phyloP scores from a whole-genome alignment of 2,888 invertebrate species.

The Ophonus ardosiacus region DNA sequence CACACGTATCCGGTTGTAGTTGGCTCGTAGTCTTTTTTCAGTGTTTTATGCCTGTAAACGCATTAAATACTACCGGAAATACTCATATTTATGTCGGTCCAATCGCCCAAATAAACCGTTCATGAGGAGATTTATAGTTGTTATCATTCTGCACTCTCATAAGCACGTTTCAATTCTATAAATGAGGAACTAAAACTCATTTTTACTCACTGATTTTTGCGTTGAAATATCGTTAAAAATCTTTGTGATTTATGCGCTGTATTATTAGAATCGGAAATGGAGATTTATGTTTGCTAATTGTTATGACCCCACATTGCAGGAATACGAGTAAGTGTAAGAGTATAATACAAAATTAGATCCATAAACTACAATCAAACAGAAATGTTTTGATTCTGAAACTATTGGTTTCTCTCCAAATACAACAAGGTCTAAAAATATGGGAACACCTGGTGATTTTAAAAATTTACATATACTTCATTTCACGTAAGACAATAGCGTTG shows the following conservation, averaged over 20 bases:
- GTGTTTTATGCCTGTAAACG: slow-evolving; percentile 68
- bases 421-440: too few relatives aligned
- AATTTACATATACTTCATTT: too few relatives aligned
- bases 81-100: slow-evolving; percentile 66
- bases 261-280: slow-evolving; percentile 54
- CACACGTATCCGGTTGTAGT: slow-evolving; percentile 39
- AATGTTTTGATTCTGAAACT: background rate
- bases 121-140: slow-evolving; percentile 64
- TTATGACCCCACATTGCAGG: slow-evolving; percentile 25
- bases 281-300: slow-evolving; percentile 52
- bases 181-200: slow-evolving; percentile 49
- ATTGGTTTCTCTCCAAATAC: too few relatives aligned
- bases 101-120: slow-evolving; percentile 64
- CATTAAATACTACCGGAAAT: slow-evolving; percentile 69
- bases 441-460: too few relatives aligned
- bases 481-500: too few relatives aligned
- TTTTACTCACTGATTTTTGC: slow-evolving; percentile 17
- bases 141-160: slow-evolving; percentile 64
- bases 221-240: slow-evolving; percentile 55
- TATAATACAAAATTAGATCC: slow-evolving; percentile 17
- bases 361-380: background rate
- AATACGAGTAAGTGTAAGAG: background rate
- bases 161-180: slow-evolving; percentile 60
- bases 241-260: slow-evolving; percentile 47
- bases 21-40: slow-evolving; percentile 61